Conservation (phyloP, 2,797 vertebrate species). For the Gymnocypris eckloni region DNA sequence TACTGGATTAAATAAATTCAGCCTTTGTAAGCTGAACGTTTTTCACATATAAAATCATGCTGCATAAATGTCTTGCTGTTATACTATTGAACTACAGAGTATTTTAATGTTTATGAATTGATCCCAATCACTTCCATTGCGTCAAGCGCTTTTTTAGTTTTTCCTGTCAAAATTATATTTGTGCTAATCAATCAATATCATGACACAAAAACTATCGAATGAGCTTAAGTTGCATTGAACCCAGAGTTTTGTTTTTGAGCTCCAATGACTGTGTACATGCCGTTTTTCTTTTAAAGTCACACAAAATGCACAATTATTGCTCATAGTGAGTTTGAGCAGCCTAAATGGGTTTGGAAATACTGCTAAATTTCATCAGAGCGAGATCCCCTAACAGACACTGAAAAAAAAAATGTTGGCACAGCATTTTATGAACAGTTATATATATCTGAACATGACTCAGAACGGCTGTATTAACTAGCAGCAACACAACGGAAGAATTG, state of each 20-base stretch:
- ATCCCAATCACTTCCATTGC: not conserved
- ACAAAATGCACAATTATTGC: slow-evolving; percentile 72
- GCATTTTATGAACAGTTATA: slow-evolving; percentile 71
- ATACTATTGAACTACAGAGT: not conserved
- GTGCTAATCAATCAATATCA: not conserved
- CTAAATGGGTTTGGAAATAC: slow-evolving; percentile 69
- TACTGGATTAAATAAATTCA: not conserved
- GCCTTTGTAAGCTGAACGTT: not conserved
- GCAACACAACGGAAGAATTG: slow-evolving; percentile 89
- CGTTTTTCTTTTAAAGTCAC: slow-evolving; percentile 33
- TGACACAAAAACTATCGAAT: not conserved
- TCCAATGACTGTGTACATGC: slow-evolving; percentile 38
- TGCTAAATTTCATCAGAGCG: slow-evolving; percentile 56
- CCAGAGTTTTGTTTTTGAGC: not conserved
- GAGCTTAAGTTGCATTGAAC: not conserved
- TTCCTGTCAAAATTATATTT: not conserved
- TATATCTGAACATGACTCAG: slow-evolving; percentile 68
- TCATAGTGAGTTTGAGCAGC: slow-evolving; percentile 79
- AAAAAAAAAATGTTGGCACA: slow-evolving; percentile 73
- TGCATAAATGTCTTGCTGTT: not conserved
- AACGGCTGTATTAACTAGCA: slow-evolving; percentile 87
- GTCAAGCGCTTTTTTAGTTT: not conserved
- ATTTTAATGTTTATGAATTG: not conserved
- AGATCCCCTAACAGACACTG: slow-evolving; percentile 41
- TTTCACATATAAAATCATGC: not conserved